Evolutionary conservation across 2,888 invertebrate genomes (phyloP), one percentile per base, ranked within the genome.

Genomic region (Oscheius sp.): DNA sequence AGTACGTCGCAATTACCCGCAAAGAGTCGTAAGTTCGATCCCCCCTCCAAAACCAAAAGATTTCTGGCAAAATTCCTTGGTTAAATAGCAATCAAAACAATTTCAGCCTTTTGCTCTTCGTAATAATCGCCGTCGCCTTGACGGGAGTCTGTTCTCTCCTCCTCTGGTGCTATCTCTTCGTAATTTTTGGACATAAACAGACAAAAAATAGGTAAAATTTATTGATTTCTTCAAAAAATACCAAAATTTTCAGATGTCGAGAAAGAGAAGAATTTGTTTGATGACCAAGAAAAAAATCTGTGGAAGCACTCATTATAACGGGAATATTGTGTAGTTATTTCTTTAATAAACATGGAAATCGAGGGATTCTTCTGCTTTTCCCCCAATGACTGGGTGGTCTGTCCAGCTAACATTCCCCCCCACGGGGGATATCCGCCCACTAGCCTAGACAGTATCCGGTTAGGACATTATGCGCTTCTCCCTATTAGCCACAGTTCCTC

Each of bases 81-180:
- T n/a, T n/a, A n/a, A n/a, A n/a, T n/a, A n/a, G n/a, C n/a, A n/a
- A n/a, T n/a, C n/a, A n/a, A n/a, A n/a, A n/a, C n/a, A 27, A 16
- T 71, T 70, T 49, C 63, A 71, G 71, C 18, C 56, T 71, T 7
- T 41, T 71, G 7, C 53, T 71, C n/a, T 71, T 71, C 53, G 43
- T 71, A 16, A 71, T 71, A n/a, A 61, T 71, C 23, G 71, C 71
- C 13, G 71, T 71, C n/a, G 71, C 71, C n/a, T 21, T 71, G 29
- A 72, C 72, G 5, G 66, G 74, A 13, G 46, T 63, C 35, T 64
- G 64, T 43, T 64, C 71, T 46, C 56, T 72, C 21, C 56, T 53
- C 12, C 58, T 55, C 18, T 76, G 73, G 66, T 46, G 43, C 29
- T 69, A 66, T 35, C 53, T 45, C 59, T 74, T 58, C 46, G 71